These are phyloP conservation scores for Hypomecis atomaria DNA, from an alignment of 2,888 invertebrate species.

Conservation along the genomic window DNA sequence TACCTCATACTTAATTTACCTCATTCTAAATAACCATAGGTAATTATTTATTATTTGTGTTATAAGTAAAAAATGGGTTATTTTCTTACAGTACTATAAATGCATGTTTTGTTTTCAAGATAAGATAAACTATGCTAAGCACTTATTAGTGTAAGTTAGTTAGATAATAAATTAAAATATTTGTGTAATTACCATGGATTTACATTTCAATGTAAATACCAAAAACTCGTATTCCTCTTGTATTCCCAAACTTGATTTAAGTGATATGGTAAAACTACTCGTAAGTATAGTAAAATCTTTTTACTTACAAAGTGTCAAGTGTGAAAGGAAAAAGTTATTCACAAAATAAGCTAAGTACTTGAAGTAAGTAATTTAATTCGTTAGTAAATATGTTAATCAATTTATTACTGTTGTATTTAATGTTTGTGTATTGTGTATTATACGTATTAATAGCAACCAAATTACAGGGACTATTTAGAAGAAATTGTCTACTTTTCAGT, in stretches of 20 bases:
- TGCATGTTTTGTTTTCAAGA: background rate
- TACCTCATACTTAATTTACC: constrained; percentile 8
- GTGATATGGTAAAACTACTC: no score
- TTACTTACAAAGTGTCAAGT: no score
- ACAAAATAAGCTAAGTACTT: no score
- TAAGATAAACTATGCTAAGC: background rate
- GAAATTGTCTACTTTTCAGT: constrained; percentile 58
- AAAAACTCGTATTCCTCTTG: no score
- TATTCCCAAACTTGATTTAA: no score
- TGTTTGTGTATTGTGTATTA: constrained; percentile 34
- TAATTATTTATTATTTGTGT: background rate
- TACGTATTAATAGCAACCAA: constrained; percentile 53
- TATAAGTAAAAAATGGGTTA: background rate
- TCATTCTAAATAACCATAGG: background rate
- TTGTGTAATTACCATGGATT: constrained; percentile 2
- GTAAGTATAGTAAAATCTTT: no score
- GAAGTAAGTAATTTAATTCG: no score
- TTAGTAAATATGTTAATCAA: background rate
- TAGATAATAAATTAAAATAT: background rate
- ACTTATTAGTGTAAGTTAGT: background rate
- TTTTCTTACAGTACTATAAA: background rate
- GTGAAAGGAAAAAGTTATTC: background rate
- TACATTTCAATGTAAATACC: constrained; percentile 10
- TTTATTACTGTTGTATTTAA: constrained; percentile 30
- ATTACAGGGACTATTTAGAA: constrained; percentile 76